Evolutionary conservation across 2,888 invertebrate species (phyloP), one percentile per base, ranked within the genome.

Genomic region (Tortrix viridana): DNA sequence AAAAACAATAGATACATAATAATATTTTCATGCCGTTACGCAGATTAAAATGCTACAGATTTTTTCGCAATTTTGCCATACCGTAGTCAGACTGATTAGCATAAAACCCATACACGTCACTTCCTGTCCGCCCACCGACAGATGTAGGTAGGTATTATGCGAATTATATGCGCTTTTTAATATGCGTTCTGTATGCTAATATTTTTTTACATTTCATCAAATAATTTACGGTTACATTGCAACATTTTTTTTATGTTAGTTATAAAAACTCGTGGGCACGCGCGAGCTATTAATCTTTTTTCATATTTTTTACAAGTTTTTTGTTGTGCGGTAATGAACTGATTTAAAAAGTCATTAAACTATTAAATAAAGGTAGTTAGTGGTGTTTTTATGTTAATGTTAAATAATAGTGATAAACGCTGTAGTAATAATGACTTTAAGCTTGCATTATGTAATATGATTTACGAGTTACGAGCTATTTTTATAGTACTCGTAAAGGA

Each of bases 261-360:
- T 57, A 60, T 69, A 81, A 85, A 88, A 88, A 88, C 84, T 72
- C 72, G 81, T 84, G 88, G 88, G 88, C 89, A 89, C 88, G 88
- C 84, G 89, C 70, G 5, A 69, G 62, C 62, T 67, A 71, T 75
- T 63, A 78, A 71, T 69, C 67, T 68, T 72, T 72, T 63, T 56
- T 53, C n/a, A 47, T 41, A 22, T 57, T 41, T 46, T 26, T 23
- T 37, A n/a, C n/a, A n/a, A 38, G 6, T 61, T 57, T 62, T 38
- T 18, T 43, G 46, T 58, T 48, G 47, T 53, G 46, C 18, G 38
- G 14, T 41, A 26, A 44, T 20, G 26, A 47, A 57, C 41, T n/a
- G 41, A 43, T 23, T 46, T 47, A 52, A 47, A 52, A 50, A 3
- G 26, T 44, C 14, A 56, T 50, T 57, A 48, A 26, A 41, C 43